Evolutionary conservation across 1,140 invertebrate species (phyloP).

Genomic region (Sycobia sp.): DNA sequence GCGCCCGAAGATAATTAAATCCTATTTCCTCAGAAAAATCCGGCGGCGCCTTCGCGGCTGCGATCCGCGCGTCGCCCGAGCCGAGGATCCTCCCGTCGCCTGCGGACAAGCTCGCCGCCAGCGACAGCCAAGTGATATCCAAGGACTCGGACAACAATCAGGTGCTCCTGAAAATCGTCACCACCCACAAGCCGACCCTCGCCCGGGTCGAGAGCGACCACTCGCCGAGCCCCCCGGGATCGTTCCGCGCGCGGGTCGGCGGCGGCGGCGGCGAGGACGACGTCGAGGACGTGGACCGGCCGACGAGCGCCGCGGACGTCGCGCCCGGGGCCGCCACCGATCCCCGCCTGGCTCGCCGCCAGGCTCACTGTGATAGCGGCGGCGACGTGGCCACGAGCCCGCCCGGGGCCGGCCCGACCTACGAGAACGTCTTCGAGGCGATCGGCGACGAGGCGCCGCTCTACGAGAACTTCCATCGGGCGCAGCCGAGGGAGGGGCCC

Average conservation of each 20-base stretch:
- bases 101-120: background rate
- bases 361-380: too few species aligned
- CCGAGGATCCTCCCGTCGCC: background rate
- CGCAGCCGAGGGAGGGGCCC: too few species aligned
- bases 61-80: background rate
- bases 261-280: background rate
- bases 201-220: constrained; percentile 43
- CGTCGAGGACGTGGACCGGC: background rate
- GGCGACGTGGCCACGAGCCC: too few species aligned
- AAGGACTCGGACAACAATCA: constrained; percentile 42
- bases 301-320: background rate
- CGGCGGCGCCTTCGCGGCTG: constrained; percentile 37
- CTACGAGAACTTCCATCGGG: constrained; percentile 39
- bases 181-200: constrained; percentile 40
- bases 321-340: too few species aligned
- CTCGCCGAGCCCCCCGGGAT: background rate
- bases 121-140: constrained; percentile 26
- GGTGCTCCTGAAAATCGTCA: constrained; percentile 41
- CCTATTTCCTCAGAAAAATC: constrained; percentile 23
- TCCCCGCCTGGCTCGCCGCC: too few species aligned
- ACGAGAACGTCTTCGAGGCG: constrained; percentile 39
- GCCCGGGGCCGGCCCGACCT: constrained; percentile 4
- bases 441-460: constrained; percentile 27
- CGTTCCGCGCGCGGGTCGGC: too few species aligned
- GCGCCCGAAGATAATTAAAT: too few species aligned